A percentile compares a stretch with the other conserved stretches of the same genome.
phyloP scores from a whole-genome alignment of 1,140 invertebrate species.

The Euwallacea fornicatus region DNA sequence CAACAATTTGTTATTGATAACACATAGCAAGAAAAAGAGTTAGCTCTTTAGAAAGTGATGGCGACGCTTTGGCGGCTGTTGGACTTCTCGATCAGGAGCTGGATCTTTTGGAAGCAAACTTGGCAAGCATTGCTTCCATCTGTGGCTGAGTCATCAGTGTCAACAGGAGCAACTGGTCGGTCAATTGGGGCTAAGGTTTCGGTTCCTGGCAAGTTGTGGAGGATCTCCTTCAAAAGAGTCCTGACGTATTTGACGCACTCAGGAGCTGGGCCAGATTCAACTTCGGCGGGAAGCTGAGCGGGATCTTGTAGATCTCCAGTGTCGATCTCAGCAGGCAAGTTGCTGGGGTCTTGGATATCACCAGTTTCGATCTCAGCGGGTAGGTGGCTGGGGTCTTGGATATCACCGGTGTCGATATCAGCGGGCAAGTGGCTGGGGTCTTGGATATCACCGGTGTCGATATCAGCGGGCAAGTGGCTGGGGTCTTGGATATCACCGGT shows the following conservation, averaged over 20 bases:
- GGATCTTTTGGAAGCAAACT: slow-evolving; percentile 29
- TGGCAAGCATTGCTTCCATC: slow-evolving; percentile 14
- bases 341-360: background rate
- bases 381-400: background rate
- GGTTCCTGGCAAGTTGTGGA: slow-evolving; percentile 9
- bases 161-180: background rate
- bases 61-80: slow-evolving; percentile 18
- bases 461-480: background rate
- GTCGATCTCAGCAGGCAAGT: background rate
- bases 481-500: background rate
- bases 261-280: background rate
- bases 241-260: slow-evolving; percentile 31
- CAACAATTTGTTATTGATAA: no score
- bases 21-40: background rate
- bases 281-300: background rate
- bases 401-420: background rate
- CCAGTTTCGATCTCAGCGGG: background rate
- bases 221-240: slow-evolving; percentile 23
- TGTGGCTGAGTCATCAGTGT: background rate
- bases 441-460: background rate
- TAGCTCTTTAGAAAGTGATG: slow-evolving; percentile 11
- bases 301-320: background rate
- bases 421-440: background rate
- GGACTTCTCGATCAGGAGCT: slow-evolving; percentile 27
- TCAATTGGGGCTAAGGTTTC: background rate